Base-by-base conservation (phyloP, 1,140 invertebrate genomes). In the Streblospio benedicti region DNA sequence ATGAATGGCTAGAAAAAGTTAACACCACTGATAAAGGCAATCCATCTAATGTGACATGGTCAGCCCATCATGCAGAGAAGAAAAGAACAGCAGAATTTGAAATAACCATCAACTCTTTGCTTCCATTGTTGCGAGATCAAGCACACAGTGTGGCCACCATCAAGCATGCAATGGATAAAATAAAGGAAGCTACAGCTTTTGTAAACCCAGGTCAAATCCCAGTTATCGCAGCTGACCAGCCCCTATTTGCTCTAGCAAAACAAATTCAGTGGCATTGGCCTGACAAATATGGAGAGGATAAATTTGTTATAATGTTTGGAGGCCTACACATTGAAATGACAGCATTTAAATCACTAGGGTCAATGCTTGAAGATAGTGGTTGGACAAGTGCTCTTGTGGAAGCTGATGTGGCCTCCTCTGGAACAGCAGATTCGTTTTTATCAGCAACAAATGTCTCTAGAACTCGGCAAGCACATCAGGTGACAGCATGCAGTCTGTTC, bases 281-380 rank as follows among this genome's bases (percentile, higher is more conserved):
- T 30, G 47, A 66, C 18, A 35, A 14, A 14, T 59, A 67, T 51
- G 67, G 67, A 41, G 65, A 69, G 33, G 59, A 67, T 1, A 61
- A 52, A 47, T 58, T 57, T 50, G 25, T 68, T 5, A 60, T 70
- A 25, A 70, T 65, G 67, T 31, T 69, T 25, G 67, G 68, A 30
- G 67, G 57, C 16, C 56, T 69, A 18, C 68, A 69, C 50, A 62
- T 63, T 35, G 68, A 69, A 51, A 64, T 64, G 57, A 63, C 64
- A 23, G n/a, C 59, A 25, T 56, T 44, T 45, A 65, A 53, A 6
- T 61, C 60, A 16, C 12, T 70, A n/a, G 67, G 67, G 28, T 35
- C 64, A 30, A 52, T 69, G 12, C 41, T 68, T 20, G 54, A 57
- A 16, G 67, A 55, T 20, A 58, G 45, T 62, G 65, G 65, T 44